Evolutionary conservation across 2,888 invertebrate species (phyloP), one percentile per base, ranked within the genome.

Genomic region (Nemapogon koenigi): DNA sequence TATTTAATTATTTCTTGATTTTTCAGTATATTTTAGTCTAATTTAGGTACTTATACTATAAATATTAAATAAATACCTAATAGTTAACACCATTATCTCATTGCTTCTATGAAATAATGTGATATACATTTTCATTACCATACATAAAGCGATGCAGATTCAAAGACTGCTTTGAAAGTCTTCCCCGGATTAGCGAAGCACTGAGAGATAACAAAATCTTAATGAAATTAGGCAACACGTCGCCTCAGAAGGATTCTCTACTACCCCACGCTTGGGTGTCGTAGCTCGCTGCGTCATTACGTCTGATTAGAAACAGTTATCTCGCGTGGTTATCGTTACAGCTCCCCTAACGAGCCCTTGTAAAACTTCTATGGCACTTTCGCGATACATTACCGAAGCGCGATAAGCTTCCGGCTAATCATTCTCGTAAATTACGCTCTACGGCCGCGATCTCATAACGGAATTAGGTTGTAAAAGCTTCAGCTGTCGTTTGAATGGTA

Each of bases 281-380:
- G 22, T 11, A 15, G 31, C 25, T 47, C 49, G 55, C 50, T 53
- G 55, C 57, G 59, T 64, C 66, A 69, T 72, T 69, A 68, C 59
- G 59, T 61, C 64, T 67, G 71, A 72, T 70, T 72, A 70, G 70
- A 67, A 73, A 66, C 69, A 64, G 72, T 73, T 71, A 76, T 75
- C 70, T 70, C 57, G 57, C 58, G 60, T 62, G 67, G 70, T 70
- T 71, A 70, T 73, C 69, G 64, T 70, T 62, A 68, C 66, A 58
- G 52, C 64, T 57, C 53, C 59, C 60, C 62, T 70, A 66, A 71
- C 64, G 67, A 70, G 63, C 59, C 63, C 68, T 64, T 70, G 70
- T 68, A 68, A 69, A 72, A 72, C 64, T 66, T 67, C 63, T 58
- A 59, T 58, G 56, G 55, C 58, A 62, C 63, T 68, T 65, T 59